These are phyloP conservation scores for Caenorhabditis sp. DNA, from an alignment of 2,888 invertebrate genomes.

Conservation along the genomic window DNA sequence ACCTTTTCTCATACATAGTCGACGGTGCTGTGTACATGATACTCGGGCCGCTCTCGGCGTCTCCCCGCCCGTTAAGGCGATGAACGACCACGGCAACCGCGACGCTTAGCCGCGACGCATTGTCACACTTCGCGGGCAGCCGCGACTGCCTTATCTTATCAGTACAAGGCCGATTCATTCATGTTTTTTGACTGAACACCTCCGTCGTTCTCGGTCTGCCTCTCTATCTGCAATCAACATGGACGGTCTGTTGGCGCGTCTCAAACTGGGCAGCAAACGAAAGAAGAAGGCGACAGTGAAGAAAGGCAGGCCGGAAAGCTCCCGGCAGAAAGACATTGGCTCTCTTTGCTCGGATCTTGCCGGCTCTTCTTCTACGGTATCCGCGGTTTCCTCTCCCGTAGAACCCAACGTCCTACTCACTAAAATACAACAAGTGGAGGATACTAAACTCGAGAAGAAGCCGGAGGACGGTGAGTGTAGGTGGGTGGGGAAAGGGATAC, in stretches of 20 bases:
- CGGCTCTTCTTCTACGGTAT: constrained; percentile 39
- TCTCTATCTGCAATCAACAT: constrained; percentile 4
- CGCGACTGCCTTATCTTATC: constrained; percentile 47
- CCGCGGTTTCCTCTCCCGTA: constrained; percentile 33
- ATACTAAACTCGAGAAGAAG: not conserved
- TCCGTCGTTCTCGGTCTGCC: constrained; percentile 3
- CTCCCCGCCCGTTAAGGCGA: constrained; percentile 49
- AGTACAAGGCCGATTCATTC: constrained; percentile 23
- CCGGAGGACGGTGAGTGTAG: constrained; percentile 6
- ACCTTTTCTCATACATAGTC: constrained; percentile 40
- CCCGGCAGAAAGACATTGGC: constrained; percentile 22
- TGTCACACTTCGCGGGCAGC: constrained; percentile 14
- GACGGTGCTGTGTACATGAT: constrained; percentile 47
- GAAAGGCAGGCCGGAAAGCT: constrained; percentile 24
- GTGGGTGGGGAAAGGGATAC: not conserved
- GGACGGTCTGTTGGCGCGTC: constrained; percentile 46
- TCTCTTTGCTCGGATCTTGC: constrained; percentile 40
- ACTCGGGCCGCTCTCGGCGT: constrained; percentile 28
- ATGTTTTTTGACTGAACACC: constrained; percentile 50
- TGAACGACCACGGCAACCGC: constrained; percentile 56
- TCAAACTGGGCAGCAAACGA: constrained; percentile 45
- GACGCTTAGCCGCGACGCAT: constrained; percentile 50
- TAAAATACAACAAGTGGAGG: constrained; percentile 6
- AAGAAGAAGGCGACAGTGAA: constrained; percentile 40
- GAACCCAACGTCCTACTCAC: not conserved